Base-by-base conservation (phyloP, 2,797 vertebrate genomes). In the Typhlichthys subterraneus region DNA sequence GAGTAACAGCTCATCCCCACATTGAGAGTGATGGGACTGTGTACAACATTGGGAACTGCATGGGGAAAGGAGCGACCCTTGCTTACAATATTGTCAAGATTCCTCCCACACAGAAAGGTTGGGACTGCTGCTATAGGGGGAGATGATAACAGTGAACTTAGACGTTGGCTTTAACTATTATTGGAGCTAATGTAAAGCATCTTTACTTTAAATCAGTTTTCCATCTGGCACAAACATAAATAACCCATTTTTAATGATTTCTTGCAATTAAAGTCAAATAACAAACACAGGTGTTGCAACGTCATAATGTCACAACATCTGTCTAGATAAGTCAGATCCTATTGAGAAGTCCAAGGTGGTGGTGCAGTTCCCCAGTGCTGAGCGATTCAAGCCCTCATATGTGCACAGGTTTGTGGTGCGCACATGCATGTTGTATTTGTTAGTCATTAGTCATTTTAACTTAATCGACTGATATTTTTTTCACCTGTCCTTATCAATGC, bases 1-100 rank as follows among this genome's bases (percentile, higher is more conserved):
- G 98, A 42, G 91, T 94, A 13, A 99, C 97, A 0, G 98, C 98
- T 31, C 98, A 99, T 14, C 98, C 98, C 52, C 98, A 99, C 67
- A 89, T 99, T 6, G 98, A 99, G 81, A 92, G 53, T 0, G 98
- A 99, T 0, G 98, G 98, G 1, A 99, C 97, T 0, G 96, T 99
- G 62, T 99, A 94, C 69, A 99, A 99, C 88, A 99, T 99, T 0
- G 97, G 97, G 31, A 99, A 99, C 63, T 99, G 97, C 88, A 99
- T 99, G 86, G 98, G 97, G 0, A 99, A 99, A 72, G 95, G 97
- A 64, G 96, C 97, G 14, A 73, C 96, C 0, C 83, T 99, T 70
- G 97, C 97, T 76, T 99, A 99, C 82, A 99, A 98, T 81, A 94
- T 99, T 59, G 86, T 99, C 78, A 92, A 68, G 80, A 97, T 93